These are phyloP conservation scores for Drosophila bocki DNA, from an alignment of 1,140 invertebrate genomes.

Conservation along the genomic window DNA sequence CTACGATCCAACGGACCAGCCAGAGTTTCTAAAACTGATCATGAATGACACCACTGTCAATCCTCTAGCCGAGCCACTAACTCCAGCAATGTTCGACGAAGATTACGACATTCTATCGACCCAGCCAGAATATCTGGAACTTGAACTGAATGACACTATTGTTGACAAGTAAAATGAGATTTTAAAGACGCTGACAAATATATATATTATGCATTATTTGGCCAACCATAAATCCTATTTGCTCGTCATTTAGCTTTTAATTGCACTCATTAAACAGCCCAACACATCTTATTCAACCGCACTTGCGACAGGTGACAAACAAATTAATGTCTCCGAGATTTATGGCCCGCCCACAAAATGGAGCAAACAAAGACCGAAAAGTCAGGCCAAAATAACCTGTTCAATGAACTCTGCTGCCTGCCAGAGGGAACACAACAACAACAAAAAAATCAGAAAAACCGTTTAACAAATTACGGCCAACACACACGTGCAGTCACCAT, in stretches of 20 bases:
- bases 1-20: not conserved
- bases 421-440: not conserved
- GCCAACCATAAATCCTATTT: constrained; percentile 24
- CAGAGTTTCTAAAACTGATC: constrained; percentile 12
- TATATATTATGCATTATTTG: constrained; percentile 19
- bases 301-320: constrained; percentile 57
- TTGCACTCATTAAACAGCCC: constrained; percentile 42
- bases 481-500: constrained; percentile 65
- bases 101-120: too few species aligned
- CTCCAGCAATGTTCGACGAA: not conserved
- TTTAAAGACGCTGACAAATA: constrained; percentile 13
- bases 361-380: constrained; percentile 35
- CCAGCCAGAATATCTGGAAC: constrained; percentile 1
- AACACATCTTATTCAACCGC: constrained; percentile 48
- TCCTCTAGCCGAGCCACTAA: constrained; percentile 2
- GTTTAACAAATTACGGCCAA: constrained; percentile 63
- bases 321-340: constrained; percentile 58
- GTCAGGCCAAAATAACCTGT: constrained; percentile 61
- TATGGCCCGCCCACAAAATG: constrained; percentile 47
- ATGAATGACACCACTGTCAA: not conserved
- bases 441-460: constrained; percentile 48
- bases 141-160: constrained; percentile 5
- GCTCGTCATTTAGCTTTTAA: constrained; percentile 48
- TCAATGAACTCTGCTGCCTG: constrained; percentile 56
- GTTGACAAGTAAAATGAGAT: not conserved